These are phyloP conservation scores for Sebastes fasciatus DNA, from an alignment of 2,113 vertebrate genomes.

Conservation along the genomic window DNA sequence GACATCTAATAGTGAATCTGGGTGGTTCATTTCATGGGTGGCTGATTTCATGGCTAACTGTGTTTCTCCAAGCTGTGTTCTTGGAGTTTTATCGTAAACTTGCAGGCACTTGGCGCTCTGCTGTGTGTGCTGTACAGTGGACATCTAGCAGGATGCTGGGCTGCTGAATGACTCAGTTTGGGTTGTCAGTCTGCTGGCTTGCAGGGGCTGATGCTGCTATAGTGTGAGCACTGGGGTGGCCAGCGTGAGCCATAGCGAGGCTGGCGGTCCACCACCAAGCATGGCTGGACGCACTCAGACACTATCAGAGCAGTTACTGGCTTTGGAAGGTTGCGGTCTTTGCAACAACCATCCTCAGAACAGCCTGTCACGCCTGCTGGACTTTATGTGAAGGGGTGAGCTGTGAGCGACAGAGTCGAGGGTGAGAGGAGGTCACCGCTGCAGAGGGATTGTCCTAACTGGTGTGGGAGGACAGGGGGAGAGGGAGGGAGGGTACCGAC, in stretches of 20 bases:
- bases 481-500: conserved; percentile 35
- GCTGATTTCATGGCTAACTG: conserved; percentile 65
- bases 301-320: conserved; percentile 57
- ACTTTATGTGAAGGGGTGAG: conserved; percentile 65
- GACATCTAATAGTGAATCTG: conserved; percentile 43
- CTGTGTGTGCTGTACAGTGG: conserved; percentile 45
- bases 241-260: conserved; percentile 38
- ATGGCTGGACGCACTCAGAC: conserved; percentile 57
- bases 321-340: conserved; percentile 17
- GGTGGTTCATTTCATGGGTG: conserved; percentile 72
- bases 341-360: conserved; percentile 56
- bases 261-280: conserved; percentile 53
- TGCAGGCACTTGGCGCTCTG: conserved; percentile 42
- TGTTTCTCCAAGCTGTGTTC: conserved; percentile 51
- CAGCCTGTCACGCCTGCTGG: conserved; percentile 65
- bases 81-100: conserved; percentile 50
- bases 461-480: conserved; percentile 21
- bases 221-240: conserved; percentile 45
- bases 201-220: conserved; percentile 30
- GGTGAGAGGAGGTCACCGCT: conserved; percentile 52
- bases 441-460: conserved; percentile 39
- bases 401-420: conserved; percentile 54
- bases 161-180: conserved; percentile 72
- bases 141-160: conserved; percentile 67
- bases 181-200: conserved; percentile 70